Percentiles rank a stretch among this genome's conserved stretches.
Conservation (phyloP, 2,113 vertebrate species). For the Vidua chalybeata region DNA sequence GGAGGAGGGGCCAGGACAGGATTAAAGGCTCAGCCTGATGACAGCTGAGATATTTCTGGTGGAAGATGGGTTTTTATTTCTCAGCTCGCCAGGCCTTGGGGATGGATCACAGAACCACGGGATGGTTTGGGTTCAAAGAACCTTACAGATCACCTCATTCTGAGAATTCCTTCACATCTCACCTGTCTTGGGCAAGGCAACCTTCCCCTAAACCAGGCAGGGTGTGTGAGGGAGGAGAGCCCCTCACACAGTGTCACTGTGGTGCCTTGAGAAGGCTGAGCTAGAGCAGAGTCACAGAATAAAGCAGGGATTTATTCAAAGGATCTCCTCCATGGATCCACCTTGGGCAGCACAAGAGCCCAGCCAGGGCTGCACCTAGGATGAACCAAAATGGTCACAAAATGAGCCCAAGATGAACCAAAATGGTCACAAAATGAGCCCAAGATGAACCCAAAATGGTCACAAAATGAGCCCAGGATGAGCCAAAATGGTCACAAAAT, state of each 20-base stretch:
- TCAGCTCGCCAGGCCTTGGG: not conserved
- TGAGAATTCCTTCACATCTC: not conserved
- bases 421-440: too few species aligned
- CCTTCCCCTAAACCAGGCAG: not conserved
- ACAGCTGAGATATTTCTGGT: not conserved
- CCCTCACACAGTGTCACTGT: accelerated
- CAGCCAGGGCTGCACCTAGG: not conserved
- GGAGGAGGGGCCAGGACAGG: not conserved
- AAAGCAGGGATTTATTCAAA: not conserved
- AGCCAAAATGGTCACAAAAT: too few species aligned
- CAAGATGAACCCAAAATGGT: too few species aligned
- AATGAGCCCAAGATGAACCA: too few species aligned
- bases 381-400: not conserved
- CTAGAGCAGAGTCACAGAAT: not conserved
- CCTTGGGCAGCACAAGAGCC: not conserved
- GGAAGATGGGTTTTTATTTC: not conserved
- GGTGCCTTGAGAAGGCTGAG: not conserved
- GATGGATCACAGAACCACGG: too few species aligned
- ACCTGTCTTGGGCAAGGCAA: too few species aligned
- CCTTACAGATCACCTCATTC: not conserved
- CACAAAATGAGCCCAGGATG: too few species aligned
- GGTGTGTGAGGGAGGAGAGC: not conserved
- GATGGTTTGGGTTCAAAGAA: not conserved
- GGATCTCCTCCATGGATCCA: not conserved
- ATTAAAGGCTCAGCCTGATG: not conserved